phyloP scores from a whole-genome alignment of 2,113 vertebrate species.

The Isurus oxyrinchus region DNA sequence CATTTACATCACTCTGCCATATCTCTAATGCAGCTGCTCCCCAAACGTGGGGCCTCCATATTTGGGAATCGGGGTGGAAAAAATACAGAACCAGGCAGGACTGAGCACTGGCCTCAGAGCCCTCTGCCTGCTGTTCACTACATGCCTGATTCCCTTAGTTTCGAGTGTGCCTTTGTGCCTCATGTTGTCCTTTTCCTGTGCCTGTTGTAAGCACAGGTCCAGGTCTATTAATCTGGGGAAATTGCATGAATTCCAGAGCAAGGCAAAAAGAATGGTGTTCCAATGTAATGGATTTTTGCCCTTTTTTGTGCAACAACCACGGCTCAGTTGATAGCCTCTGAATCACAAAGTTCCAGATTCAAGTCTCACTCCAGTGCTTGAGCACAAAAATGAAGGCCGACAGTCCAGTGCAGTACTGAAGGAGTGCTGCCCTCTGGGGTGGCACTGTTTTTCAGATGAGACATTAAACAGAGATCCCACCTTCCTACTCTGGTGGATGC shows the following conservation, averaged over 20 bases:
- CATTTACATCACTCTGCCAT: neutral
- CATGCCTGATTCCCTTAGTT: neutral
- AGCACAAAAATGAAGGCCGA: neutral
- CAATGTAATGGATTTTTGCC: neutral
- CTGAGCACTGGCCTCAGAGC: neutral
- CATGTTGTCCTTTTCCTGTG: neutral
- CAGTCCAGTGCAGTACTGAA: neutral
- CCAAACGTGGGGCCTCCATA: neutral
- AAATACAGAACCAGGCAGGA: neutral
- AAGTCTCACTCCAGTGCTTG: neutral
- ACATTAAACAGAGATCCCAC: too few relatives aligned
- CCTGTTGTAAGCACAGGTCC: neutral
- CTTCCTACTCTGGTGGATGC: neutral
- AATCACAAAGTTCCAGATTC: neutral
- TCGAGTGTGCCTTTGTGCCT: neutral
- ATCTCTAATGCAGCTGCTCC: neutral
- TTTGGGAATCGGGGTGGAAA: neutral
- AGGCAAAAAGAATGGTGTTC: neutral
- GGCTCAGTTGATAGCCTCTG: neutral
- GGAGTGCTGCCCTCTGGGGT: too few relatives aligned
- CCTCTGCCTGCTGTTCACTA: neutral
- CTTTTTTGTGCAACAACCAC: neutral
- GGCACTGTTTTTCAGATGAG: too few relatives aligned
- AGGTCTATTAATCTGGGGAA: neutral
- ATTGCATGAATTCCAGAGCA: neutral